Conservation (phyloP, 2,113 vertebrate species). For the Seriola rivoliana region DNA sequence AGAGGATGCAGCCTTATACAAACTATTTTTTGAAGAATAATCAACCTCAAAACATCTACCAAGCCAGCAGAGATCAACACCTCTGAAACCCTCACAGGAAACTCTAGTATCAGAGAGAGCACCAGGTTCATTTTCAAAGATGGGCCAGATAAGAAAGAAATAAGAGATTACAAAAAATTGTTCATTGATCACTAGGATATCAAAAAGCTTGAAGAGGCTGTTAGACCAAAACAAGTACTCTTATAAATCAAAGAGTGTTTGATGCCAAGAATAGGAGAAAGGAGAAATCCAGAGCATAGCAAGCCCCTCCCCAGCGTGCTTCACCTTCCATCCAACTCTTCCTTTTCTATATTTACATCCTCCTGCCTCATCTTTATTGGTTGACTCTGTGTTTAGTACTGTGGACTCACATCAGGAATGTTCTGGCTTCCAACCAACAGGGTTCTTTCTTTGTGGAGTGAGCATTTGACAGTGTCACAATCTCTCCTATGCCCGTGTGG, state of each 20-base stretch:
- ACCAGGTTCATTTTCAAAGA: not conserved
- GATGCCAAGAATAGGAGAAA: not conserved
- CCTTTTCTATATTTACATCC: not conserved
- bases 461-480: not conserved
- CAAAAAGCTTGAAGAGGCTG: too few relatives aligned
- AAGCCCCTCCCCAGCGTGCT: not conserved
- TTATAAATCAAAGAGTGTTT: too few relatives aligned
- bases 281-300: not conserved
- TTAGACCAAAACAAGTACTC: too few relatives aligned
- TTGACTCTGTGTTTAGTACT: not conserved
- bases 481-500: not conserved
- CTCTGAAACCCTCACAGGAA: too few relatives aligned
- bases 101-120: not conserved
- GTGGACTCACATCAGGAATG: conserved; percentile 1
- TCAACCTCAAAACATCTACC: too few relatives aligned
- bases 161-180: too few relatives aligned
- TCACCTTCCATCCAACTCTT: not conserved
- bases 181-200: too few relatives aligned
- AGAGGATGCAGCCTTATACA: too few relatives aligned
- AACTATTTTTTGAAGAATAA: too few relatives aligned
- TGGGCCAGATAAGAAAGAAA: not conserved
- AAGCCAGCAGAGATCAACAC: too few relatives aligned
- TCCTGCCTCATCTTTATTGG: not conserved
- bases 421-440: not conserved
- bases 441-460: not conserved